Base-by-base conservation (phyloP, 2,888 invertebrate genomes). In the Drosophila robusta region DNA sequence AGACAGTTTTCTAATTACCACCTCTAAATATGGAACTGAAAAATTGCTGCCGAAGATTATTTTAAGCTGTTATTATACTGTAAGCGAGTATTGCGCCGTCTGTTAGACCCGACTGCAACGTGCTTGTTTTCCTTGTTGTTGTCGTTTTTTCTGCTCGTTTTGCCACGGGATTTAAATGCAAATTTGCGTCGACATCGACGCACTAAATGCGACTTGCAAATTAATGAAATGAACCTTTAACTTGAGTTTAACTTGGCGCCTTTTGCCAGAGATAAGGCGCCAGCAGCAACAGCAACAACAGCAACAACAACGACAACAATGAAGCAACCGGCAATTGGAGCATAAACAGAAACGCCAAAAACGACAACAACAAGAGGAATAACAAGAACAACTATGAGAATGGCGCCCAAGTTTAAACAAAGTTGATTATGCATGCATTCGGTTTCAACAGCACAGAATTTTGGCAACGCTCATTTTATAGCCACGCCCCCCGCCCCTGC, bases 371-470 rank as follows among this genome's bases (percentile, higher is more conserved):
- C 64, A 80, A 36, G 55, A 68, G 29, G 8, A 0, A 9, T 9
- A 29, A 41, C 50, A 66, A 14, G 34, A 58, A 62, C 62, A 61
- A 60, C 66, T 65, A 56, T 49, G 71, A 62, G 58, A 84, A 85
- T 75, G 80, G 75, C 63, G 80, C 78, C 66, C 86, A 86, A 86
- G 80, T 87, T 86, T 89, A 86, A 86, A 74, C 87, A 89, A 89
- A 89, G 89, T 89, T 89, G 89, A 89, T 86, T 86, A 86, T 89
- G 85, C 85, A 86, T 86, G 88, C 85, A 89, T 86, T 86, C 80
- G 89, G 88, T 86, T 89, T 89, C 75, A 84, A 69, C 89, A 77
- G 76, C 71, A 49, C 55, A 73, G 51, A 51, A 86, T 80, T 80
- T 82, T 82, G 88, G 82, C 82, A 86, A 80, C 68, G 82, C 82